Evolutionary conservation across 35 echinoderm and acorn worm genomes (phyloP).

Genomic region (Patiria miniata): DNA sequence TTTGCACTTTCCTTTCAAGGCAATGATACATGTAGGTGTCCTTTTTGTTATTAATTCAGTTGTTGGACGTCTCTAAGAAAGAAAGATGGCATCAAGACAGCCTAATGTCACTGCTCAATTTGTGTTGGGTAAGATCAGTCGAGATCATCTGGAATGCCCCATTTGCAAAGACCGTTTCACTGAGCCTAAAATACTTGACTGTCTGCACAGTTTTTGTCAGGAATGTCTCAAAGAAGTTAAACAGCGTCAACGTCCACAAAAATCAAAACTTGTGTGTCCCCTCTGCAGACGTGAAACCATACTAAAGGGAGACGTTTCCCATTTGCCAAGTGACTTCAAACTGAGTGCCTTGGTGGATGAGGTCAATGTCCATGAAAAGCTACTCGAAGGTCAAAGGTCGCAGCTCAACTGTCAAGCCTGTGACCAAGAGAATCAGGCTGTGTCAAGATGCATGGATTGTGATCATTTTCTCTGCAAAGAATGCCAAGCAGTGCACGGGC

Average conservation of each 20-base stretch:
- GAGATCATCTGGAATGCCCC: conserved; percentile 7
- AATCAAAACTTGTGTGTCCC: background rate
- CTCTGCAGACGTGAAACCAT: background rate
- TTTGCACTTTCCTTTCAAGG: no score
- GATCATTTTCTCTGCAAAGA: conserved; percentile 5
- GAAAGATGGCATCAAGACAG: no score
- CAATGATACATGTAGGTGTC: no score
- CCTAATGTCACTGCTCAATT: background rate
- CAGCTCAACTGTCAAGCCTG: background rate
- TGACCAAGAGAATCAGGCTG: background rate
- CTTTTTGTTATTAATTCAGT: no score
- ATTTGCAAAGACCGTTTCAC: background rate
- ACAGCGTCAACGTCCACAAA: background rate
- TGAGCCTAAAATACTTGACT: background rate
- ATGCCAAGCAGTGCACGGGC: background rate
- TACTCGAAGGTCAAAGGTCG: background rate
- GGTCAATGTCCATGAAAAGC: background rate
- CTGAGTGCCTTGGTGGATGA: conserved; percentile 9
- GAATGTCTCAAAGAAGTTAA: no score
- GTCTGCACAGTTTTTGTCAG: background rate
- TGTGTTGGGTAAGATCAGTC: background rate
- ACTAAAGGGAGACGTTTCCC: background rate
- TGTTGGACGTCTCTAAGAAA: no score
- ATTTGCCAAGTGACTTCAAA: background rate
- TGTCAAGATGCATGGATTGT: conserved; percentile 18